Evolutionary conservation across 2,113 vertebrate genomes (phyloP).

Genomic region (Salvelinus fontinalis): DNA sequence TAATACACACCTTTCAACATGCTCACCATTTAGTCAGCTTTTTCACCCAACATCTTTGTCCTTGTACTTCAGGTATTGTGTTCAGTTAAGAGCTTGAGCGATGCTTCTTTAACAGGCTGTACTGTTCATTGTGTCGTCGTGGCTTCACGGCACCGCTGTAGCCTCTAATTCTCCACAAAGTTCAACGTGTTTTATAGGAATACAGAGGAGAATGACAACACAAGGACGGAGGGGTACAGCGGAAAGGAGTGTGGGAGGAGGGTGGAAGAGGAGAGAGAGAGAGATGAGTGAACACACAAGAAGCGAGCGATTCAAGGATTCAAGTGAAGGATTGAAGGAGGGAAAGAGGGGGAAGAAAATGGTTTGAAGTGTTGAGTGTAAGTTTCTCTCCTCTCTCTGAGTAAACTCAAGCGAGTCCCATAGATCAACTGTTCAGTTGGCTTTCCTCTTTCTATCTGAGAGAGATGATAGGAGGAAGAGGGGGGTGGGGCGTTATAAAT

Average conservation of each 20-base stretch:
- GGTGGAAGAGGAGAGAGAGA: not conserved
- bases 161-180: not conserved
- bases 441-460: not conserved
- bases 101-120: not conserved
- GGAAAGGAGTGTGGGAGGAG: not conserved
- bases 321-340: not conserved
- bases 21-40: not conserved
- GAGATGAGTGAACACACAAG: not conserved
- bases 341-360: not conserved
- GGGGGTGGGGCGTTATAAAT: not conserved
- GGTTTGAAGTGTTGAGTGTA: not conserved
- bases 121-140: not conserved
- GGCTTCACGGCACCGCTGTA: too few relatives aligned
- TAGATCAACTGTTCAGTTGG: constrained; percentile 8
- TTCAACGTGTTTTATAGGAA: not conserved
- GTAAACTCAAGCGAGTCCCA: not conserved
- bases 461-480: not conserved
- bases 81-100: not conserved
- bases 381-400: not conserved
- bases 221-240: not conserved
- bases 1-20: too few relatives aligned
- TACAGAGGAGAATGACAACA: not conserved
- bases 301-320: too few relatives aligned
- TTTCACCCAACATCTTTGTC: not conserved
- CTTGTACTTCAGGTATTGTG: not conserved